Evolutionary conservation across 2,113 vertebrate genomes (phyloP).

Genomic region (Syrmaticus mikado): DNA sequence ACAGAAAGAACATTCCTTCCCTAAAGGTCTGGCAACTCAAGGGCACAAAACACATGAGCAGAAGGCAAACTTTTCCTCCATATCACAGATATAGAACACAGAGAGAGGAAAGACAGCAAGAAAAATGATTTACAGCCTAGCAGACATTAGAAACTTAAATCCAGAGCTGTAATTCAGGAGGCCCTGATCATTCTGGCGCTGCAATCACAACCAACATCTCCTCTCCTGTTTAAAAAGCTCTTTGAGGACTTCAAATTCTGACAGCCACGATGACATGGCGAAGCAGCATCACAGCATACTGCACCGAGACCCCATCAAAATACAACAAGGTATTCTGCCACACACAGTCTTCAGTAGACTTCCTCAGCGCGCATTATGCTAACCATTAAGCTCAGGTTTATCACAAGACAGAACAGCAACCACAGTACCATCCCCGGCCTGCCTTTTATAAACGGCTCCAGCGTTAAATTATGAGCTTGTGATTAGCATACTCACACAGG

Average conservation of each 20-base stretch:
- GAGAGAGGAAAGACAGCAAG: neutral
- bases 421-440: neutral
- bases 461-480: slow-evolving; percentile 39
- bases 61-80: neutral
- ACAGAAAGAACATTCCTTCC: neutral
- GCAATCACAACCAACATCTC: neutral
- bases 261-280: neutral
- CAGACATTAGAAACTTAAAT: slow-evolving; percentile 9
- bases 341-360: neutral
- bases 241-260: neutral
- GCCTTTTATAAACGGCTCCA: neutral
- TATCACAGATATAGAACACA: neutral
- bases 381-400: slow-evolving; percentile 5
- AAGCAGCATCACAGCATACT: slow-evolving; percentile 22
- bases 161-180: neutral
- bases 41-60: neutral
- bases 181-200: neutral
- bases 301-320: neutral
- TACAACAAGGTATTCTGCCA: neutral
- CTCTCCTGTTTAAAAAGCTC: neutral
- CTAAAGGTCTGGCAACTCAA: neutral
- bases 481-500: slow-evolving; percentile 59
- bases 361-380: neutral
- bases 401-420: slow-evolving; percentile 44
- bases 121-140: neutral